A percentile compares a stretch with the other conserved stretches of the same genome.
Conservation (phyloP, 2,113 vertebrate species). For the Otolemur garnettii region DNA sequence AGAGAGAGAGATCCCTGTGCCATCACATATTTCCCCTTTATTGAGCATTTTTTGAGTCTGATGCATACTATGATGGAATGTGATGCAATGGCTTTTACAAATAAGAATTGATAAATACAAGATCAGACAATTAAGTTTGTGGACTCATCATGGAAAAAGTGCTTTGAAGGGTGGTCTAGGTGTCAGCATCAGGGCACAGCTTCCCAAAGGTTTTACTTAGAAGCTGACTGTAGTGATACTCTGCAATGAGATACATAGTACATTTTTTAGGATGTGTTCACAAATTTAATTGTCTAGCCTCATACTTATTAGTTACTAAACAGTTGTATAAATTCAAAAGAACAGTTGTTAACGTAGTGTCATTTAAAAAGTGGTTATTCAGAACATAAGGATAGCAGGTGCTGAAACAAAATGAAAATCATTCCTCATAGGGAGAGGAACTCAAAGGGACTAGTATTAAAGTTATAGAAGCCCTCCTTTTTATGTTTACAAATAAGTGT, state of each 20-base stretch:
- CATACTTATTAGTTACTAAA: background rate
- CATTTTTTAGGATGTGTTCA: no score
- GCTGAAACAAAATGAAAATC: background rate
- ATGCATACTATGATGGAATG: background rate
- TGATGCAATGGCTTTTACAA: background rate
- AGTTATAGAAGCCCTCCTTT: background rate
- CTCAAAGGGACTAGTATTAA: background rate
- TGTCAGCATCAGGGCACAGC: no score
- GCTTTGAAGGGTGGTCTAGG: no score
- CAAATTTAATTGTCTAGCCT: no score
- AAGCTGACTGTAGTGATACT: no score
- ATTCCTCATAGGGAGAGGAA: background rate
- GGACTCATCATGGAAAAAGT: no score
- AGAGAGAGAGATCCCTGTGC: no score
- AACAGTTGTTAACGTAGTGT: background rate
- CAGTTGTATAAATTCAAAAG: background rate
- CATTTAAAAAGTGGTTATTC: background rate
- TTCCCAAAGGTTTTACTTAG: no score
- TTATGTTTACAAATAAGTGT: background rate
- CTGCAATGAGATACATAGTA: no score
- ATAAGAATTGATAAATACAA: background rate
- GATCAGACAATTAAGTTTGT: no score
- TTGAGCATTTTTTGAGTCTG: background rate
- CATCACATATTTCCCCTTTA: background rate
- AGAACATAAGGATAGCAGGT: accelerated